Conservation (phyloP, 2,797 vertebrate genomes). For the Epinephelus coioides region DNA sequence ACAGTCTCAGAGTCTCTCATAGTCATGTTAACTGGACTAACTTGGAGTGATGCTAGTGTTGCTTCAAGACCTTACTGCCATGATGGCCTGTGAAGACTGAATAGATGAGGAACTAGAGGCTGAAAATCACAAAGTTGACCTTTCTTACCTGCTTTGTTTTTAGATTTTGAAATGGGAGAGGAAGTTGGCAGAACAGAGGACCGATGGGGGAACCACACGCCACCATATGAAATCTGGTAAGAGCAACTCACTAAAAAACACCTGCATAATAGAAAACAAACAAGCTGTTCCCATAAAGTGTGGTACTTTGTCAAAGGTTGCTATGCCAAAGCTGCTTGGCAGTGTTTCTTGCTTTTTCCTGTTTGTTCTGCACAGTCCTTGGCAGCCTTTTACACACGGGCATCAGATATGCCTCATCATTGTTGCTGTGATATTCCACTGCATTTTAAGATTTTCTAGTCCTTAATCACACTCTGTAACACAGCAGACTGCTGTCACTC, state of each 20-base stretch:
- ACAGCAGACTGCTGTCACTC: not conserved
- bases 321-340: too few species aligned
- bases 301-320: too few species aligned
- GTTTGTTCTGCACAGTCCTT: too few species aligned
- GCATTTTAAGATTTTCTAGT: not conserved
- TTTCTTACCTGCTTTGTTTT: slow-evolving; percentile 13
- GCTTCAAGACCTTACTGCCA: slow-evolving; percentile 15
- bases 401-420: too few species aligned
- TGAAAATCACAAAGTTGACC: slow-evolving; percentile 2
- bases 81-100: not conserved
- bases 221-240: slow-evolving; percentile 1
- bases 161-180: slow-evolving; percentile 37
- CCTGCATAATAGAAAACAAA: slow-evolving; percentile 21
- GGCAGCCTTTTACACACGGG: too few species aligned
- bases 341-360: too few species aligned
- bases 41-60: slow-evolving; percentile 2
- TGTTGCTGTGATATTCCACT: not conserved
- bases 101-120: slow-evolving; percentile 12
- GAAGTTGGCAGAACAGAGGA: slow-evolving; percentile 22
- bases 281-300: not conserved
- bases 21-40: not conserved
- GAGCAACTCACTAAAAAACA: slow-evolving; percentile 6
- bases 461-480: not conserved
- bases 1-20: slow-evolving; percentile 6
- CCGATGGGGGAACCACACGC: not conserved